Percentiles rank a stretch among this genome's conserved stretches.
These are phyloP conservation scores for Eilema caniola DNA, from an alignment of 2,888 invertebrate genomes.

Conservation along the genomic window DNA sequence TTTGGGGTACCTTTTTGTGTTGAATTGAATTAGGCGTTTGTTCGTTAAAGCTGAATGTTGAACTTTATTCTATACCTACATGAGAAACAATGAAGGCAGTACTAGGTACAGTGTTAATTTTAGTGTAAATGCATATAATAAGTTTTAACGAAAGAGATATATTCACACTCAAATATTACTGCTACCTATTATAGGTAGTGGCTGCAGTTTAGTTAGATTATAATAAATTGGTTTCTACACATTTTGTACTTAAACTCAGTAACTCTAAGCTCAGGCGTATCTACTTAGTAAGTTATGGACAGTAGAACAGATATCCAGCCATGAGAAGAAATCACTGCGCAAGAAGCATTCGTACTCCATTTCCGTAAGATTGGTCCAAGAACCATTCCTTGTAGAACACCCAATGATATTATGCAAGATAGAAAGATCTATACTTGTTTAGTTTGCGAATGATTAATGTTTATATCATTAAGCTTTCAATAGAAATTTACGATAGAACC, in stretches of 20 bases:
- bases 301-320: background rate
- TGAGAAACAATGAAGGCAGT: too few relatives aligned
- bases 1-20: slow-evolving; percentile 51
- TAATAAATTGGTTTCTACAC: too few relatives aligned
- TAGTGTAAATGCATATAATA: slow-evolving; percentile 40
- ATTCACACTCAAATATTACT: slow-evolving; percentile 28
- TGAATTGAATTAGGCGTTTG: slow-evolving; percentile 56
- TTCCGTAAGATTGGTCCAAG: background rate
- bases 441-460: background rate
- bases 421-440: background rate
- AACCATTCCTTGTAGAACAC: background rate
- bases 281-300: background rate
- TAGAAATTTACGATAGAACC: background rate
- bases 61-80: slow-evolving; percentile 45
- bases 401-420: background rate
- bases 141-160: too few relatives aligned
- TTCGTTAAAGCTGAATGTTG: slow-evolving; percentile 42
- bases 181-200: slow-evolving; percentile 24
- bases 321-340: background rate
- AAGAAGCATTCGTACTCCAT: background rate
- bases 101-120: slow-evolving; percentile 45
- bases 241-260: slow-evolving; percentile 49
- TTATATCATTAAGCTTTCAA: background rate
- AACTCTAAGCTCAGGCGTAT: slow-evolving; percentile 32
- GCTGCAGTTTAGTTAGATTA: background rate